Conservation (phyloP, 2,888 invertebrate species). For the Nycteola revayana region DNA sequence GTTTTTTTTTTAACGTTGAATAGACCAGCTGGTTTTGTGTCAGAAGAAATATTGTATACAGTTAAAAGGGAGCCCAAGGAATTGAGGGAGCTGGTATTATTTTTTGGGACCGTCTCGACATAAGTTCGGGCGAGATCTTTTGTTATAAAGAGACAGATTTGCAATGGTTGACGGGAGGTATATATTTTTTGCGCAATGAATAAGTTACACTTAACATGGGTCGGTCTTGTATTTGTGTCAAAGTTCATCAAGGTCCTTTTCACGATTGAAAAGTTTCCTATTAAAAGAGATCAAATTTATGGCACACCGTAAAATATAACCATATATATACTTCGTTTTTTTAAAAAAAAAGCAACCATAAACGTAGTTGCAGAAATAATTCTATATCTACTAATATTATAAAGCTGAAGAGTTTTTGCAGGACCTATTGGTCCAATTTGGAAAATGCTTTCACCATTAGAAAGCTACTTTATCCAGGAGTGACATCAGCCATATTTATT, state of each 20-base stretch:
- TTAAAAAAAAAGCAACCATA: too few relatives aligned
- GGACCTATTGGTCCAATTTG: too few relatives aligned
- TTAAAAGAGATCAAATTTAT: conserved; percentile 16
- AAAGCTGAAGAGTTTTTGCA: too few relatives aligned
- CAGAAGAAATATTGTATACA: conserved; percentile 68
- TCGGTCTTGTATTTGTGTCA: conserved; percentile 58
- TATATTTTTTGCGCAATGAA: conserved; percentile 45
- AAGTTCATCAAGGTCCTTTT: conserved; percentile 59
- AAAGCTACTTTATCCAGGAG: too few relatives aligned
- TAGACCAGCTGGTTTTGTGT: conserved; percentile 74
- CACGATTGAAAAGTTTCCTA: conserved; percentile 16
- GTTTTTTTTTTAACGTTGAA: conserved; percentile 48
- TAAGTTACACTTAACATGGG: conserved; percentile 51
- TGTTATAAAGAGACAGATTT: conserved; percentile 59
- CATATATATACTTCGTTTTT: too few relatives aligned
- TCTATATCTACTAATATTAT: too few relatives aligned
- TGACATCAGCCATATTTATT: too few relatives aligned
- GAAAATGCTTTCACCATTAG: too few relatives aligned
- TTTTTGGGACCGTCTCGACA: conserved; percentile 45
- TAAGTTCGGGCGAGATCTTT: conserved; percentile 44
- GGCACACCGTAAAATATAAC: too few relatives aligned
- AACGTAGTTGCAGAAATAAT: too few relatives aligned
- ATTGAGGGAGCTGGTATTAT: conserved; percentile 61
- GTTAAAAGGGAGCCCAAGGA: conserved; percentile 58
- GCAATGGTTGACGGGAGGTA: conserved; percentile 48